phyloP scores from a whole-genome alignment of 2,888 invertebrate species.

The Lasioglossum pauxillum region DNA sequence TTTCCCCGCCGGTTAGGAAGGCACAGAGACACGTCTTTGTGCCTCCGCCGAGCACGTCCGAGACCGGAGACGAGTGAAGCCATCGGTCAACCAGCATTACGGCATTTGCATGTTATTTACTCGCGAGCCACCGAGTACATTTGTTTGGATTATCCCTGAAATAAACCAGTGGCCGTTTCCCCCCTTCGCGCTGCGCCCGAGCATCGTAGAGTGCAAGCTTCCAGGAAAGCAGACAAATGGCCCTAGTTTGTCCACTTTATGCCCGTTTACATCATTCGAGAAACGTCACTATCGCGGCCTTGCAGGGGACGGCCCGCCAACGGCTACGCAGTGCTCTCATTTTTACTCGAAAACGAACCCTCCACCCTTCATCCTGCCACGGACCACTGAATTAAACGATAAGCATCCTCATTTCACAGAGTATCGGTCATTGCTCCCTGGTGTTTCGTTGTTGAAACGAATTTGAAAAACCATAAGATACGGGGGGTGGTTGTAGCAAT shows the following conservation, averaged over 20 bases:
- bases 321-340: constrained; percentile 3
- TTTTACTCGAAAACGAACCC: constrained; percentile 30
- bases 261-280: constrained; percentile 77
- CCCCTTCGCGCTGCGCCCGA: constrained; percentile 49
- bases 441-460: not conserved
- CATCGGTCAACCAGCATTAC: constrained; percentile 85
- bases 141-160: constrained; percentile 85
- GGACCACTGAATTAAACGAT: not conserved
- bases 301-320: constrained; percentile 33
- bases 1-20: not conserved
- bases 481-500: not conserved
- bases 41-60: constrained; percentile 77
- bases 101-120: constrained; percentile 85
- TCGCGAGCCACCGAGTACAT: constrained; percentile 84
- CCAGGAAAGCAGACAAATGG: constrained; percentile 81
- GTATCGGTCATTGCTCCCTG: not conserved
- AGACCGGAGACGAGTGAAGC: constrained; percentile 79
- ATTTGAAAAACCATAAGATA: not conserved
- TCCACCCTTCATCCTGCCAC: not conserved
- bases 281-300: constrained; percentile 69
- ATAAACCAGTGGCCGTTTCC: constrained; percentile 82
- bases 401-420: not conserved
- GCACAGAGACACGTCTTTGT: constrained; percentile 42
- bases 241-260: constrained; percentile 78
- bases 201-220: constrained; percentile 69